Evolutionary conservation across 2,888 invertebrate genomes (phyloP).

Genomic region (Drosophila setosimentum): DNA sequence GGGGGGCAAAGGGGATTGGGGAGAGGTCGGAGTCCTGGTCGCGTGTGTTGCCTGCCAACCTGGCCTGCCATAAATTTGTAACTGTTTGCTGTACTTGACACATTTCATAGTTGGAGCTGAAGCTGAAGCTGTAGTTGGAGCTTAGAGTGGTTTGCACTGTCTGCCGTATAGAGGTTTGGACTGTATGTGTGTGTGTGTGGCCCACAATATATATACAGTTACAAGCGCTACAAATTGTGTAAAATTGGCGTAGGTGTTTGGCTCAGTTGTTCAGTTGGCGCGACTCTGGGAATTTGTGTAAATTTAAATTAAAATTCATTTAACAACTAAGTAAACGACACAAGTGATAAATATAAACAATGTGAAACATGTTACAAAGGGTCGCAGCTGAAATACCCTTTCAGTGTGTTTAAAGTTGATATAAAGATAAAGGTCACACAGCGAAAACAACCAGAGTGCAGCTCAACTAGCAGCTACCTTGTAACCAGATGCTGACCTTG

Average conservation of each 20-base stretch:
- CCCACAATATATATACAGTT: slow-evolving; percentile 4
- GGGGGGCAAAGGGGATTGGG: neutral
- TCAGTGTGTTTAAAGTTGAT: neutral
- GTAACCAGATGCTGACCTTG: neutral
- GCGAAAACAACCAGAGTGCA: neutral
- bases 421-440: neutral
- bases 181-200: neutral
- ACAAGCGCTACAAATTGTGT: slow-evolving; percentile 38
- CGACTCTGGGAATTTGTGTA: slow-evolving; percentile 53
- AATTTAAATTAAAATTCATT: slow-evolving; percentile 64
- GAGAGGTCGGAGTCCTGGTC: slow-evolving; percentile 42
- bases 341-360: slow-evolving; percentile 6
- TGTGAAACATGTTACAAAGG: neutral
- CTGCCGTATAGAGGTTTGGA: slow-evolving; percentile 20
- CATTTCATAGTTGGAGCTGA: slow-evolving; percentile 64
- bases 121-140: slow-evolving; percentile 17
- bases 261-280: slow-evolving; percentile 35
- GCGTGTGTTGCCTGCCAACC: slow-evolving; percentile 61
- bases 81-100: slow-evolving; percentile 78
- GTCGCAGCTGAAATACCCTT: slow-evolving; percentile 14
- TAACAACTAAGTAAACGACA: slow-evolving; percentile 59
- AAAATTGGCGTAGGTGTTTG: slow-evolving; percentile 72
- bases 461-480: neutral
- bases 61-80: slow-evolving; percentile 71
- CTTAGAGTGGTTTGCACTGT: slow-evolving; percentile 27